A percentile compares a stretch with the other conserved stretches of the same genome.
Conservation (phyloP, 2,113 vertebrate species). For the Odontesthes bonariensis region DNA sequence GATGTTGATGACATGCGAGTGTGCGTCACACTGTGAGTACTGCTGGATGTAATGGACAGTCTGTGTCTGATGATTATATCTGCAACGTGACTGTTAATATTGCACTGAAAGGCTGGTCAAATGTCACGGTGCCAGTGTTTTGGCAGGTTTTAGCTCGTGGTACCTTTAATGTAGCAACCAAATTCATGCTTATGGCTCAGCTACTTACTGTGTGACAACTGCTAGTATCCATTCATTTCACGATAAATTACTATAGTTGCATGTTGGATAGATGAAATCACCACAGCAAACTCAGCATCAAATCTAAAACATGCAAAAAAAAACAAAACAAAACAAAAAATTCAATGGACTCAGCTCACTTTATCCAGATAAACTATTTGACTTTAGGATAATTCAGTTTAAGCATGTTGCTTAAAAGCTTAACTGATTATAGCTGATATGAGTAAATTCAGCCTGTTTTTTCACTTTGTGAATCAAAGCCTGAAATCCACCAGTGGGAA, state of each 20-base stretch:
- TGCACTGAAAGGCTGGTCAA: background rate
- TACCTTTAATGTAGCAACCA: background rate
- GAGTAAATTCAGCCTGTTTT: slow-evolving; percentile 3
- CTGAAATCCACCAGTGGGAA: slow-evolving; percentile 5
- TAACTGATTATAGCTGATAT: background rate
- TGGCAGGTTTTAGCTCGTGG: slow-evolving; percentile 4
- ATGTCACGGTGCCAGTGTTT: background rate
- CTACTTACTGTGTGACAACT: too few species aligned
- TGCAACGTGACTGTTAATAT: background rate
- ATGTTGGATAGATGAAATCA: background rate
- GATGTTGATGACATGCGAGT: slow-evolving; percentile 9
- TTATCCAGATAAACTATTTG: background rate
- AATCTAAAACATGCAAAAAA: too few species aligned
- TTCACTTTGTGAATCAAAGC: background rate
- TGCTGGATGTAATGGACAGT: background rate
- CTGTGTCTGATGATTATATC: background rate
- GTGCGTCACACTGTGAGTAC: slow-evolving; percentile 4
- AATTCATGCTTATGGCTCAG: background rate
- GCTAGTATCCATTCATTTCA: background rate
- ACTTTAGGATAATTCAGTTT: background rate
- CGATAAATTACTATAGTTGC: background rate
- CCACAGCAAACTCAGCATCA: background rate
- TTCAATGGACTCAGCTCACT: background rate
- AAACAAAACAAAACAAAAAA: too few species aligned
- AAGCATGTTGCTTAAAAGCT: background rate